Base-by-base conservation (phyloP, 2,113 vertebrate species). In the Alligator sinensis region DNA sequence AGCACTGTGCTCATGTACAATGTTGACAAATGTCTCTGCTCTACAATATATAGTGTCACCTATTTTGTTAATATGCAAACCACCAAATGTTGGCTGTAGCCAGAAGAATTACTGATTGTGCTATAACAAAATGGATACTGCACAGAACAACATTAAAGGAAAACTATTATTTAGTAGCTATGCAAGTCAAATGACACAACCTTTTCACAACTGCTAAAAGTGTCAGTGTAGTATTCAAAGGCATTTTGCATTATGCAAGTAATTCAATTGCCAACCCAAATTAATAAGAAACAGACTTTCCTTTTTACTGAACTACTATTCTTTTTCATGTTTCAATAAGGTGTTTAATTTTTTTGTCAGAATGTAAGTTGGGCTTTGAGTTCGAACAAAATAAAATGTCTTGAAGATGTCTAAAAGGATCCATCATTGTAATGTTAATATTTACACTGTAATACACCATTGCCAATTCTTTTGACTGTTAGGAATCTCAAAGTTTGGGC, bases 21-120 rank as follows among this genome's bases (percentile, higher is more conserved):
- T 87, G 90, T 86, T 91, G 64, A 85, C 4, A 75, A 82, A 89
- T 80, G 64, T 86, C 80, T 94, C 85, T 95, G 27, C 93, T 87
- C 90, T 82, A 70, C 77, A 94, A 88, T 87, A 82, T 79, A 74
- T 38, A 63, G 80, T 89, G 84, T 92, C 89, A 95, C 87, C 87
- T 92, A 83, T 93, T 68, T 95, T 90, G 94, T 77, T 61, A 47
- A 93, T 86, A 70, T 9, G 5, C 25, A 66, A 60, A 55, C 10
- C 60, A 79, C 88, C 0, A 0, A 87, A 79, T 24, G 47, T 82
- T n/a, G 25, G 74, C 66, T 92, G 78, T 68, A 5, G 3, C 82
- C 10, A 72, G 59, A 80, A 80, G 72, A 90, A 86, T 57, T 68
- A 66, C 0, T 58, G 57, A 72, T 25, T 89, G 72, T 1, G 1